Evolutionary conservation across 1,140 invertebrate species (phyloP), one percentile per base, ranked within the genome.

Genomic region (Homarus americanus): DNA sequence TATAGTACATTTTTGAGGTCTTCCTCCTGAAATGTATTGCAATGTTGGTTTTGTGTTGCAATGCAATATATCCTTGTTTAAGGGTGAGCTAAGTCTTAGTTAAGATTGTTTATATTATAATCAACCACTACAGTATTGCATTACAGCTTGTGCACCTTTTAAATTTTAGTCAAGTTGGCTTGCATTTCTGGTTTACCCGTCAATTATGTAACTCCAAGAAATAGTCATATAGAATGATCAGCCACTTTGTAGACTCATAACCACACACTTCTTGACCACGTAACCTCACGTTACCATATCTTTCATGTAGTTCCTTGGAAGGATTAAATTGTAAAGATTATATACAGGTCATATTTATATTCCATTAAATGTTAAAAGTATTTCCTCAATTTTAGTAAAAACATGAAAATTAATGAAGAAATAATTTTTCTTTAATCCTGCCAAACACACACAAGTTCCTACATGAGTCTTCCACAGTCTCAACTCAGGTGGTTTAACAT

Each of bases 121-220:
- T 63, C 15, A 63, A 63, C 58, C 58, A 63, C 58, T 63, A 63
- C 58, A 63, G 58, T 63, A 63, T 63, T 63, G 12, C 58, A 63
- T 63, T 63, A 20, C 20, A 63, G 58, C 58, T 63, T 3, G 3
- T 63, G 58, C 58, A 63, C 58, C 44, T 63, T 10, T 20, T 24
- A 63, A 63, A 63, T 63, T 15, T 63, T 15, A 20, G 20, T 24
- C 20, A 20, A 20, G 58, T 63, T 63, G 58, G 58, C 58, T 24
- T 63, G 58, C 58, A 63, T 63, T 63, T 24, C 58, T 63, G 58
- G 58, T 63, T 63, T 15, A 15, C 20, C 12, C 24, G 12, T 20
- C 12, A 63, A 4, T 15, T 63, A 24, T 63, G 20, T 63, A 63
- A 63, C 24, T 63, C 20, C 24, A 24, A 63, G 58, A 49, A 49